Percentiles rank a stretch among this genome's conserved stretches.
Conservation (phyloP, 1,140 invertebrate species). For the Aleiodes sp. region DNA sequence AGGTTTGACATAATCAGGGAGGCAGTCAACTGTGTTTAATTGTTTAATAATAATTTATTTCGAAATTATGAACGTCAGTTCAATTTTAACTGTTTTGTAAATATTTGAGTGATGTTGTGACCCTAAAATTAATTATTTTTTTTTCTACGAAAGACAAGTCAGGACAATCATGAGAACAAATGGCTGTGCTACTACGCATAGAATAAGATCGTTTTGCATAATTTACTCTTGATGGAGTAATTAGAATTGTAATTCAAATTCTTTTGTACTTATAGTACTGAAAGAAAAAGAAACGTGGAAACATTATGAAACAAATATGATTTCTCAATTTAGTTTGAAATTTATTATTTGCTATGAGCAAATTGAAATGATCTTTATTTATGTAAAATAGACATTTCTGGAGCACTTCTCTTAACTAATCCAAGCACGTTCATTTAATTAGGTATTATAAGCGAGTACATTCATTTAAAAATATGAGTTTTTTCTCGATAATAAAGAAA, state of each 20-base stretch:
- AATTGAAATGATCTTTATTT: background rate
- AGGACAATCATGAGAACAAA: conserved; percentile 16
- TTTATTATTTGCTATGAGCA: background rate
- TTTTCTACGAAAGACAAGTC: background rate
- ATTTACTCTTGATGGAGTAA: background rate
- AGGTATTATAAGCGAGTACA: background rate
- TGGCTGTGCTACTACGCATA: conserved; percentile 25
- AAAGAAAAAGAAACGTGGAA: no score
- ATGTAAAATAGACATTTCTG: background rate
- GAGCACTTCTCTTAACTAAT: background rate
- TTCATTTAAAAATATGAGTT: no score
- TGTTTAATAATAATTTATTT: background rate
- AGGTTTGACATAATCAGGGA: background rate
- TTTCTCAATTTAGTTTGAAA: no score
- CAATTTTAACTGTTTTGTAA: no score
- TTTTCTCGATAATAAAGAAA: no score
- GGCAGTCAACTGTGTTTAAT: background rate
- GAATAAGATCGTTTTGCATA: background rate
- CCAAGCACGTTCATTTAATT: background rate
- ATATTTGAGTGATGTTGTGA: no score
- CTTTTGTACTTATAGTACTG: background rate
- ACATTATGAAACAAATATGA: no score
- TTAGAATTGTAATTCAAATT: background rate
- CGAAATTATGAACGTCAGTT: no score
- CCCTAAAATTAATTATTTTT: no score